These are phyloP conservation scores for Pycnonotus jocosus DNA, from an alignment of 2,113 vertebrate genomes.

Conservation along the genomic window DNA sequence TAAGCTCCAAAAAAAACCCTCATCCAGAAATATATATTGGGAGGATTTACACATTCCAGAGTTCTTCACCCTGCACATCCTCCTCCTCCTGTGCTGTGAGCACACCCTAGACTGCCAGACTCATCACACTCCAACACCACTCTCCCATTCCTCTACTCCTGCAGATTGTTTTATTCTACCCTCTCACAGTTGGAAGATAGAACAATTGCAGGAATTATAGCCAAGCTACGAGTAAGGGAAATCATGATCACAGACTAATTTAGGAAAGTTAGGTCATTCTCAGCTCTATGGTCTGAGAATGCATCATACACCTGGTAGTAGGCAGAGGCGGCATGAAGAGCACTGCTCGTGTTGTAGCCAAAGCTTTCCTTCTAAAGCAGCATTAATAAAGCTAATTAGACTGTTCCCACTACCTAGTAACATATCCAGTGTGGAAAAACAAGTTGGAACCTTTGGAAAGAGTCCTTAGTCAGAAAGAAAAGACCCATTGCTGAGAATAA, in stretches of 20 bases:
- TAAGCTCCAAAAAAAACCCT: background rate
- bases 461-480: background rate
- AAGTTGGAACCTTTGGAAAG: background rate
- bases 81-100: background rate
- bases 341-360: background rate
- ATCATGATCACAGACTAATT: background rate
- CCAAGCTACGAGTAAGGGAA: background rate
- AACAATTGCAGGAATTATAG: slow-evolving; percentile 1
- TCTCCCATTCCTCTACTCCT: background rate
- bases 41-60: background rate
- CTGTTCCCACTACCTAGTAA: background rate
- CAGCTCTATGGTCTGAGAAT: background rate
- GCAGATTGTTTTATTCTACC: background rate
- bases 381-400: background rate
- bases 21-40: background rate
- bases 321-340: background rate
- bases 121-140: background rate
- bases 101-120: background rate
- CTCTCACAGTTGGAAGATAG: background rate
- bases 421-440: background rate
- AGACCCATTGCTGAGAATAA: background rate
- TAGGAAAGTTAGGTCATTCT: background rate
- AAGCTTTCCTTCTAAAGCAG: background rate
- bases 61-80: background rate
- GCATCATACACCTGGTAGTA: background rate